These are phyloP conservation scores for Peromyscus attwateri DNA, from an alignment of 2,797 vertebrate genomes.

Conservation along the genomic window DNA sequence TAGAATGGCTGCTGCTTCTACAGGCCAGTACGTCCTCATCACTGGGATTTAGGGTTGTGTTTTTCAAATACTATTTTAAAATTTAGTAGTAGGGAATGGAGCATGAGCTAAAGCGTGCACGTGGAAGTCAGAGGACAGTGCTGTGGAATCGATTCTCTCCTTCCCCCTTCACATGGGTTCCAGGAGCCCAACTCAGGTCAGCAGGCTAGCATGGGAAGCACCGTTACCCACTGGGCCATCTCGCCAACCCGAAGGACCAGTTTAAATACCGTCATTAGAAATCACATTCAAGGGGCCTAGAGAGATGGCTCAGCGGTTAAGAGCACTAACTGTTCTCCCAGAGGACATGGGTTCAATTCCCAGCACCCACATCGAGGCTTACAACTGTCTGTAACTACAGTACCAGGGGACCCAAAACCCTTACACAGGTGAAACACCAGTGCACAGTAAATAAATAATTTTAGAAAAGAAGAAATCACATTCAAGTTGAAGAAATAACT, in stretches of 20 bases:
- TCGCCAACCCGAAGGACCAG: neutral
- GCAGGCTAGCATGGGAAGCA: accelerated
- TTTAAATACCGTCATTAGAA: neutral
- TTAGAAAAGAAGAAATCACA: neutral
- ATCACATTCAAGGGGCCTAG: neutral
- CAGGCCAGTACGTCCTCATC: accelerated
- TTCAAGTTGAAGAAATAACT: neutral
- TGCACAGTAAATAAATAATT: neutral
- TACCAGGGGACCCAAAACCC: neutral
- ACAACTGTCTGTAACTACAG: neutral
- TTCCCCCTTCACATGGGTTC: too few relatives aligned
- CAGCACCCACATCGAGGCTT: neutral
- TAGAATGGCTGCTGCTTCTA: neutral
- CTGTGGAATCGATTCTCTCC: neutral
- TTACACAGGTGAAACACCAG: neutral
- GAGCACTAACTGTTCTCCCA: neutral
- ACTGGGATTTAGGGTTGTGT: neutral
- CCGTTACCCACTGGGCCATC: neutral
- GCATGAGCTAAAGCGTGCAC: too few relatives aligned
- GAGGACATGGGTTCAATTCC: neutral
- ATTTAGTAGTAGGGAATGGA: neutral
- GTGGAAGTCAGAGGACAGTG: neutral
- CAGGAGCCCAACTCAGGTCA: too few relatives aligned
- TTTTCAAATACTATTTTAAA: neutral
- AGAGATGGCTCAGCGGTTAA: neutral